Percentiles rank a stretch among this genome's conserved stretches.
Conservation (phyloP, 2,113 vertebrate species). For the Tenebrosternarchus preto region DNA sequence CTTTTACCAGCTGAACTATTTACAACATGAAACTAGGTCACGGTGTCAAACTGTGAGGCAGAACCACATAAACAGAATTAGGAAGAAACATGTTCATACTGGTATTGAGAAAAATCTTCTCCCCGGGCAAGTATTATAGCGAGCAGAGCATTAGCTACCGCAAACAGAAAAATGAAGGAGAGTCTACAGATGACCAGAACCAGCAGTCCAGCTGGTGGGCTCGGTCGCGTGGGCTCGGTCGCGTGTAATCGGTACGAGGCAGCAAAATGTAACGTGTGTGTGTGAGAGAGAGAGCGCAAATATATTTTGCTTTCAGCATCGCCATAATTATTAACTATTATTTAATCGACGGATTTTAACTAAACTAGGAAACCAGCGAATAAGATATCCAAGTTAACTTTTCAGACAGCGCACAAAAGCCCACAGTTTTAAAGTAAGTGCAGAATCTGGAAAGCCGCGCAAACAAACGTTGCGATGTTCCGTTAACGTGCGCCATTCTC, state of each 20-base stretch:
- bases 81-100: not conserved
- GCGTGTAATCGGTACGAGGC: not conserved
- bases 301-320: not conserved
- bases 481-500: too few relatives aligned
- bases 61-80: not conserved
- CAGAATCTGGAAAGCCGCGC: too few relatives aligned
- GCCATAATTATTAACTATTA: not conserved
- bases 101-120: not conserved
- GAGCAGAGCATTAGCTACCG: not conserved
- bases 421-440: too few relatives aligned
- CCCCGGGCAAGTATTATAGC: not conserved
- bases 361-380: not conserved
- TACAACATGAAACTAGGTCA: constrained; percentile 8
- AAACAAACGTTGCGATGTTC: too few relatives aligned
- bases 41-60: constrained; percentile 15
- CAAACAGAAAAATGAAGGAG: not conserved
- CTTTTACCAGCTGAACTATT: too few relatives aligned
- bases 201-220: not conserved
- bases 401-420: too few relatives aligned
- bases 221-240: too few relatives aligned
- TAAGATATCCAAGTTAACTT: not conserved
- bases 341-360: not conserved
- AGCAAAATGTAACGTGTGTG: not conserved
- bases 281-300: too few relatives aligned
- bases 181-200: not conserved